A percentile compares a stretch with the other conserved stretches of the same genome.
Conservation (phyloP, 23 tunicate genomes). For the Ciona savignyi region DNA sequence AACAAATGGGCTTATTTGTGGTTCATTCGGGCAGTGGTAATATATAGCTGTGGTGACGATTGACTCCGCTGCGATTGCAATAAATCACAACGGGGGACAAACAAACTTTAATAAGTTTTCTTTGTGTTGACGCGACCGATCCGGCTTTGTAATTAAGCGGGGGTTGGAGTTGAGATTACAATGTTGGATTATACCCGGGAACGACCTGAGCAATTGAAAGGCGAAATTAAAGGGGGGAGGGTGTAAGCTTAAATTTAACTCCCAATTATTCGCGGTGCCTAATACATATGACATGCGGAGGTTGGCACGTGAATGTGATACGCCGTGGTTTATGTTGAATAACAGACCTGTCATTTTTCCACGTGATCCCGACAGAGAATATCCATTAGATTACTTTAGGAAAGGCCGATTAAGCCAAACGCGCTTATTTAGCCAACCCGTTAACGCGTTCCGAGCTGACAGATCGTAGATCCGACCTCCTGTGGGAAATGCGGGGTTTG, state of each 20-base stretch:
- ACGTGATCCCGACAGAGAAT: neutral
- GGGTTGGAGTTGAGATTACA: neutral
- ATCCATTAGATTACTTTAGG: neutral
- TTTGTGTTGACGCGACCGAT: conserved; percentile 1
- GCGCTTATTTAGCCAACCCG: conserved; percentile 2
- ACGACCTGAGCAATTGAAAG: neutral
- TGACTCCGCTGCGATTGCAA: conserved; percentile 5
- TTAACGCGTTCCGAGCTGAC: neutral
- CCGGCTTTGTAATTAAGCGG: conserved; percentile 6
- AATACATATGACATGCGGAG: neutral
- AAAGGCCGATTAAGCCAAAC: neutral
- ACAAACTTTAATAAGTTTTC: conserved; percentile 1
- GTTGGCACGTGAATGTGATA: neutral
- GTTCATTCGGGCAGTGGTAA: neutral
- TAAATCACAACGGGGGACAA: conserved; percentile 10
- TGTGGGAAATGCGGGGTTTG: neutral
- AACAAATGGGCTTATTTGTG: too few relatives aligned
- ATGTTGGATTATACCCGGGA: neutral
- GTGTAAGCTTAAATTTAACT: neutral
- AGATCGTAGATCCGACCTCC: neutral
- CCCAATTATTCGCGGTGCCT: neutral
- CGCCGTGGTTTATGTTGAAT: neutral
- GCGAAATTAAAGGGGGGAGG: neutral
- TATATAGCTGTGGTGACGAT: neutral
- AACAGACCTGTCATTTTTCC: neutral